phyloP scores from a whole-genome alignment of 2,888 invertebrate genomes.

The Norana najaformis region DNA sequence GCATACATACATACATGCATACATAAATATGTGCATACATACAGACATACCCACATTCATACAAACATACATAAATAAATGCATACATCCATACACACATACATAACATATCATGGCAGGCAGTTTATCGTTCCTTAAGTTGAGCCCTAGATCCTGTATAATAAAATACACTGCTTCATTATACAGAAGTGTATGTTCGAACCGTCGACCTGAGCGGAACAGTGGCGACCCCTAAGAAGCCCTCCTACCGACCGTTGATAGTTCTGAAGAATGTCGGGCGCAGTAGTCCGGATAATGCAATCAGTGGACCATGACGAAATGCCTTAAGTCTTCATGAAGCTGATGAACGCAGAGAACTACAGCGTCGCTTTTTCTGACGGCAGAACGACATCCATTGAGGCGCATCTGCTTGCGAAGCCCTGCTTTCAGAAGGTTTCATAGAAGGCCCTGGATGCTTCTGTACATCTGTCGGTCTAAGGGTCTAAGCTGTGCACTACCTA shows the following conservation, averaged over 20 bases:
- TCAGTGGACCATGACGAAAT: background rate
- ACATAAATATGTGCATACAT: background rate
- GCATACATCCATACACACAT: too few species aligned
- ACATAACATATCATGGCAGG: background rate
- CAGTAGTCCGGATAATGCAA: background rate
- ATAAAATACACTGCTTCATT: background rate
- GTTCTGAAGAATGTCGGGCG: background rate
- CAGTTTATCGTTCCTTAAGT: background rate
- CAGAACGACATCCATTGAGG: background rate
- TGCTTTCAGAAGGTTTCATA: background rate
- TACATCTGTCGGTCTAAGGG: background rate
- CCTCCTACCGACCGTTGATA: background rate
- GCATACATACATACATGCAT: background rate
- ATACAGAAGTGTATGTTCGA: background rate
- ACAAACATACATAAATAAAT: too few species aligned
- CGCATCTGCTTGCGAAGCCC: background rate
- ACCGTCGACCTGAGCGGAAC: background rate
- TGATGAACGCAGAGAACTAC: background rate
- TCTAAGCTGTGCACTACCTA: too few species aligned
- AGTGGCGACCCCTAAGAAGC: background rate
- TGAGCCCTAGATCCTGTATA: background rate
- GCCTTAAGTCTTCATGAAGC: background rate
- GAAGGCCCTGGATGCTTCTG: background rate
- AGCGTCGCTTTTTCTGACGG: background rate
- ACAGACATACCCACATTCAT: background rate